phyloP scores from a whole-genome alignment of 2,113 vertebrate species.

The Tylochromis polylepis region DNA sequence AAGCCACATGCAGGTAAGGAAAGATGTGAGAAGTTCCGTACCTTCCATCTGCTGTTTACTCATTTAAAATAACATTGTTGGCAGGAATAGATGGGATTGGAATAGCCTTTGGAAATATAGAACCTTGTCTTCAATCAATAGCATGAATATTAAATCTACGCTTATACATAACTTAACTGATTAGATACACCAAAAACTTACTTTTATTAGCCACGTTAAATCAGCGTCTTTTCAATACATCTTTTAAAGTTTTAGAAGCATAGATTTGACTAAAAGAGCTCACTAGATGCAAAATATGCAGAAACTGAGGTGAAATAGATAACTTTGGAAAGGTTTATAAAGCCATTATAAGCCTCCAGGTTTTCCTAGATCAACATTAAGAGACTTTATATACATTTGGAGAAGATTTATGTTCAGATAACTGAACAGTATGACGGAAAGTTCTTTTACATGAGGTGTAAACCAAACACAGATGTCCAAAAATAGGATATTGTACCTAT shows the following conservation, averaged over 20 bases:
- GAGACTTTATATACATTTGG: not conserved
- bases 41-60: not conserved
- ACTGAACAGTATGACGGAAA: not conserved
- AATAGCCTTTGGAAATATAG: not conserved
- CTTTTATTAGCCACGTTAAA: not conserved
- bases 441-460: not conserved
- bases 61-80: not conserved
- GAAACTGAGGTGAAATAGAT: not conserved
- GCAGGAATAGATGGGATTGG: not conserved
- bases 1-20: slow-evolving; percentile 89
- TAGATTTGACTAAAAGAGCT: not conserved
- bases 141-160: not conserved
- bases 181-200: not conserved
- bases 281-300: not conserved
- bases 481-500: not conserved
- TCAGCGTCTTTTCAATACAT: not conserved
- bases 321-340: not conserved
- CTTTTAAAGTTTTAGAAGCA: not conserved
- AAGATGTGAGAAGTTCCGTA: not conserved
- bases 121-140: not conserved
- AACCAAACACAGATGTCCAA: not conserved
- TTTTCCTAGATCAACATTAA: not conserved
- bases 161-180: not conserved
- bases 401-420: not conserved
- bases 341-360: not conserved